These are phyloP conservation scores for Agonopterix arenella DNA, from an alignment of 2,888 invertebrate species.

Conservation along the genomic window DNA sequence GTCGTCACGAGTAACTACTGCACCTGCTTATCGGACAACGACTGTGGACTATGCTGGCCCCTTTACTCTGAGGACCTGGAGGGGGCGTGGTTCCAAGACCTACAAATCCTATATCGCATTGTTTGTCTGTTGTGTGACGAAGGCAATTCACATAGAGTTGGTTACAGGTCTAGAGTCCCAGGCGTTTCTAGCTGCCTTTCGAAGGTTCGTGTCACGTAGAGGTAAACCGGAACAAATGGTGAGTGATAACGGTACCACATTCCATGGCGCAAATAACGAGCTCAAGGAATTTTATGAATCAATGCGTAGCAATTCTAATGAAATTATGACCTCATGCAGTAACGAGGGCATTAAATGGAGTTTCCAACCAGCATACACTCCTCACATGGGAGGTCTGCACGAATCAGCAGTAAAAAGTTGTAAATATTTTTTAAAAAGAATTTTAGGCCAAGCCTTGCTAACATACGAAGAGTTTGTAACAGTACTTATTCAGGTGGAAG, in stretches of 20 bases:
- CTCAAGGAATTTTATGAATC: conserved; percentile 3
- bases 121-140: conserved; percentile 14
- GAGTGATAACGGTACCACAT: conserved; percentile 7
- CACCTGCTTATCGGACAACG: conserved; percentile 9
- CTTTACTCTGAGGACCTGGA: conserved; percentile 6
- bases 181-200: conserved; percentile 5
- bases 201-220: conserved; percentile 8
- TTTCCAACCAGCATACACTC: conserved; percentile 12
- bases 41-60: conserved; percentile 18
- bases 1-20: conserved; percentile 1
- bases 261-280: conserved; percentile 6
- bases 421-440: conserved; percentile 5
- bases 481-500: conserved; percentile 14
- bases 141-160: conserved; percentile 12
- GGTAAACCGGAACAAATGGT: conserved; percentile 6
- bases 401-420: conserved; percentile 9
- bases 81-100: conserved; percentile 5
- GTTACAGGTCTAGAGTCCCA: conserved; percentile 5
- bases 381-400: conserved; percentile 13
- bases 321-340: neutral
- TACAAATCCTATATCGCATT: conserved; percentile 11
- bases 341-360: conserved; percentile 7
- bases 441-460: conserved; percentile 7
- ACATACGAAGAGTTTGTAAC: conserved; percentile 8
- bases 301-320: neutral